Evolutionary conservation across 2,113 vertebrate species (phyloP), one percentile per base, ranked within the genome.

Genomic region (Mastomys coucha): DNA sequence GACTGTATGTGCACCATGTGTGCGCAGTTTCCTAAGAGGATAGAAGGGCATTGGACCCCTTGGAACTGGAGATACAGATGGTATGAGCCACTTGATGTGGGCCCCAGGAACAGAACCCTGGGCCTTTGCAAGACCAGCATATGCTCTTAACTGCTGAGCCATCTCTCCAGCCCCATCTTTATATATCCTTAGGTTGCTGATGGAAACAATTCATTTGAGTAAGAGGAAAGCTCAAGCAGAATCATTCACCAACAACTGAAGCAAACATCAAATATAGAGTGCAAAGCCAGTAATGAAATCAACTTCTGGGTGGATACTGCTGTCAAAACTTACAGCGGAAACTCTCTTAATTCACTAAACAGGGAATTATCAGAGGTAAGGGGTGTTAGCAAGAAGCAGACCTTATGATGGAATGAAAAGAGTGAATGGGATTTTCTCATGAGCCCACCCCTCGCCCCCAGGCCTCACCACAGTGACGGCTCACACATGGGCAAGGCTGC

Each of bases 401-500:
- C 39, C 26, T 11, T 42, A 1, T 4, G 88, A 51, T 1, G 9
- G 77, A 53, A 6, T 53, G 20, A 6, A 39, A n/a, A 78, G 73
- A 72, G 63, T 0, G 6, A 39, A 51, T 69, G 49, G 60, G 20
- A 2, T 9, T 20, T 22, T 33, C 80, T 73, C 9, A 9, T 26
- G 49, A 36, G 22, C 19, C 58, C 9, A 13, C 1, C 22, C 63
- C 0, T 0, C 7, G 7, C 0, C 24, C 45, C 1, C 11, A 19
- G 0, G 0, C 0, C 1, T 67, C 9, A 3, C 63, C 80, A 4
- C 12, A 16, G 0, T 17, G 1, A 0, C 0, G 0, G 8, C 36
- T 65, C 89, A 5, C 2, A 0, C 33, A 11, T 2, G 53, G 17
- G 8, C 5, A 73, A 69, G 13, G 0, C 0, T 4, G 17, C 0